Conservation (phyloP, 1,140 invertebrate genomes). For the Argopecten irradians region DNA sequence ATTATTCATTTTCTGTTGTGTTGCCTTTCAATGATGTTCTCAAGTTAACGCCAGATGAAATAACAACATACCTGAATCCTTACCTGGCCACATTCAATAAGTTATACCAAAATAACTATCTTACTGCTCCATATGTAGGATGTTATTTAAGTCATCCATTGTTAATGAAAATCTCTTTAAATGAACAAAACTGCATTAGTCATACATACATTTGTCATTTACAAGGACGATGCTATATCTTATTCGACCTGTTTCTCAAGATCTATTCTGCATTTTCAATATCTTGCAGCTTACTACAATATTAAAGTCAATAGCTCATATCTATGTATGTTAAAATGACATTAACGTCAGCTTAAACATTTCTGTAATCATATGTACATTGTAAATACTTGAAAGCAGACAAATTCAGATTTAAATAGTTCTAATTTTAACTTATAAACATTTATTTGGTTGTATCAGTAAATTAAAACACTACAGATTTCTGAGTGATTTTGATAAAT, state of each 20-base stretch:
- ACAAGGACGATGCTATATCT: not conserved
- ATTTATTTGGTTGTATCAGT: too few relatives aligned
- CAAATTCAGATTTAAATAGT: too few relatives aligned
- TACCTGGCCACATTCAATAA: not conserved
- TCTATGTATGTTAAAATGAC: not conserved
- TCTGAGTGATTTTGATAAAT: too few relatives aligned
- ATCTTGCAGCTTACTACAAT: not conserved
- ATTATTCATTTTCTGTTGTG: not conserved
- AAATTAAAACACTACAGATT: too few relatives aligned
- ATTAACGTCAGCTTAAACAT: not conserved
- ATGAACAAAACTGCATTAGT: not conserved
- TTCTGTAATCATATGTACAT: too few relatives aligned
- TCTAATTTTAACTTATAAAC: too few relatives aligned
- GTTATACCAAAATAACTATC: not conserved
- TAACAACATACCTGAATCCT: not conserved
- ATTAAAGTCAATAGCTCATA: not conserved
- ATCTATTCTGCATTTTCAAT: not conserved
- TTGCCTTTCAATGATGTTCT: slow-evolving; percentile 22
- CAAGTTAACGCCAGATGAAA: not conserved
- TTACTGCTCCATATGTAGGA: not conserved
- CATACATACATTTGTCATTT: not conserved
- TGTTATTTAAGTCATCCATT: not conserved
- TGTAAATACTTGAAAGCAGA: too few relatives aligned
- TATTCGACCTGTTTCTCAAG: not conserved
- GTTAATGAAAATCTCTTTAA: not conserved